Evolutionary conservation across 1,140 invertebrate genomes (phyloP).

Genomic region (Samia ricini): DNA sequence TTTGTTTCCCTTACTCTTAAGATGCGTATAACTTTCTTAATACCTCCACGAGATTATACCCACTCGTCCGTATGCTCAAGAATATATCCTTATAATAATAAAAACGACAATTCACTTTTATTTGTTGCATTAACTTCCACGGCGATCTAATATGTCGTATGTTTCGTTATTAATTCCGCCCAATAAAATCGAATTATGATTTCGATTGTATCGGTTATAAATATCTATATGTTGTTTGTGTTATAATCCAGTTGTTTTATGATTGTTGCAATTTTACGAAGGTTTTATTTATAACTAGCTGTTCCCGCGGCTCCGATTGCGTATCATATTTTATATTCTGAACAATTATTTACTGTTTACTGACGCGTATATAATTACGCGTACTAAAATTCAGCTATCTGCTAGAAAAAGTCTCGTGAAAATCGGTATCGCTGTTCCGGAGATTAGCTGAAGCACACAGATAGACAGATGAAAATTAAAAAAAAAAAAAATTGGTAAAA

Average conservation of each 20-base stretch:
- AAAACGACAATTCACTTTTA: constrained; percentile 66
- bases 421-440: no score
- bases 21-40: constrained; percentile 71
- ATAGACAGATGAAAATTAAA: no score
- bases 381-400: no score
- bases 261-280: neutral
- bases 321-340: no score
- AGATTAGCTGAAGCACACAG: no score
- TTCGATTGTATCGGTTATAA: constrained; percentile 35
- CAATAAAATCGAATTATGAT: constrained; percentile 58
- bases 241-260: constrained; percentile 6
- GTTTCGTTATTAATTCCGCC: constrained; percentile 66
- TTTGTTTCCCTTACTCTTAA: constrained; percentile 55
- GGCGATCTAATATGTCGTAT: constrained; percentile 42
- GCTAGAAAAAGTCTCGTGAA: no score
- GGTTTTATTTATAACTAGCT: neutral
- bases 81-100: constrained; percentile 67
- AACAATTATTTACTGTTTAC: no score
- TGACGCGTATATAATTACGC: no score
- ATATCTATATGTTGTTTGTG: constrained; percentile 16
- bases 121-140: constrained; percentile 63
- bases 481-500: no score
- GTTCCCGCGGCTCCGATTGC: no score
- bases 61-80: constrained; percentile 49
- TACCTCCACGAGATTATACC: constrained; percentile 62